These are phyloP conservation scores for Clinocottus analis DNA, from an alignment of 2,113 vertebrate genomes.

Conservation along the genomic window DNA sequence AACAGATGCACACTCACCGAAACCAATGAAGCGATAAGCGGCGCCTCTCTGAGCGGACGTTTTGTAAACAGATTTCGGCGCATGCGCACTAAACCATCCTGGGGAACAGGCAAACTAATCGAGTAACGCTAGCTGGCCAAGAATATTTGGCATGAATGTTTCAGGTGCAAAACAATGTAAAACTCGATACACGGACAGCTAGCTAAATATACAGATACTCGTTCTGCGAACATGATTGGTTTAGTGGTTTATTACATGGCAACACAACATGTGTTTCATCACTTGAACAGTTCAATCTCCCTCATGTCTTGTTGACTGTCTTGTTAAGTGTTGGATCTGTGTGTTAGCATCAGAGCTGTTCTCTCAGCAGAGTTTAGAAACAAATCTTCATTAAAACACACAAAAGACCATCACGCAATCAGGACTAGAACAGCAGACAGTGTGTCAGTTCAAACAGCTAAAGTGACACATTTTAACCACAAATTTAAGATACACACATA, in stretches of 20 bases:
- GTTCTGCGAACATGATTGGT: neutral
- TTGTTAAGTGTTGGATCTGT: slow-evolving; percentile 8
- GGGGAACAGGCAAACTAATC: slow-evolving; percentile 43
- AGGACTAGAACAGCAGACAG: slow-evolving; percentile 18
- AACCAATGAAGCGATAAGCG: neutral
- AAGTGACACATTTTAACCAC: slow-evolving; percentile 13
- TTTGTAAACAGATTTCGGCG: slow-evolving; percentile 6
- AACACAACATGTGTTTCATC: neutral
- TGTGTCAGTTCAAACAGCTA: slow-evolving; percentile 16
- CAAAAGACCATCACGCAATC: slow-evolving; percentile 3
- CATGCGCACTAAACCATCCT: slow-evolving; percentile 45
- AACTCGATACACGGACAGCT: neutral
- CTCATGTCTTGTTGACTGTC: slow-evolving; percentile 2
- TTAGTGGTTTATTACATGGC: slow-evolving; percentile 17
- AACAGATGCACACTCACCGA: slow-evolving; percentile 38
- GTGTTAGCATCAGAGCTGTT: slow-evolving; percentile 60
- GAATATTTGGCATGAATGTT: neutral
- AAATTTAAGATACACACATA: neutral
- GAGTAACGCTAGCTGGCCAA: neutral
- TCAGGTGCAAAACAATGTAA: neutral
- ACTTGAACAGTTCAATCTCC: slow-evolving; percentile 23
- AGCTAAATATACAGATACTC: neutral
- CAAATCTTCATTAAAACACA: slow-evolving; percentile 70
- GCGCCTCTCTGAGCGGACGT: accelerated
- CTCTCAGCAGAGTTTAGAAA: slow-evolving; percentile 67